phyloP scores from a whole-genome alignment of 2,888 invertebrate species.

The Noctuana brunneofusca region DNA sequence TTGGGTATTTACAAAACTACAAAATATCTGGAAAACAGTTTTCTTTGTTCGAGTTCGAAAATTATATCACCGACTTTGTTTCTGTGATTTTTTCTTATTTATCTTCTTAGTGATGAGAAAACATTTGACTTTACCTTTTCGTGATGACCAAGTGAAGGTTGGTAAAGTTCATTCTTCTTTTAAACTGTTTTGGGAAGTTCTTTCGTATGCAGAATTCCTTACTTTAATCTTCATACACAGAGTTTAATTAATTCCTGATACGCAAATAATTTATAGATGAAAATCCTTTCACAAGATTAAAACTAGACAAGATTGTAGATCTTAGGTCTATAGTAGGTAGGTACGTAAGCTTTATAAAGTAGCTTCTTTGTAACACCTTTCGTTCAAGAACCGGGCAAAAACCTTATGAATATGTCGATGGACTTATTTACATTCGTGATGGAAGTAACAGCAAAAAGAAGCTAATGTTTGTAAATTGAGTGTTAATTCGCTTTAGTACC shows the following conservation, averaged over 20 bases:
- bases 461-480: constrained; percentile 44
- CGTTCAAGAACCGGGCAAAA: constrained; percentile 64
- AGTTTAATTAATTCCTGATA: too few species aligned
- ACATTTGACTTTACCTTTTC: too few species aligned
- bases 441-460: constrained; percentile 44
- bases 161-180: too few species aligned
- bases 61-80: too few species aligned
- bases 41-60: neutral
- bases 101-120: too few species aligned
- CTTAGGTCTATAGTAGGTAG: neutral
- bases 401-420: constrained; percentile 67
- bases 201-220: too few species aligned
- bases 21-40: neutral
- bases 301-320: neutral
- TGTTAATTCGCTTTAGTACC: constrained; percentile 39
- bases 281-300: neutral
- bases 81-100: too few species aligned
- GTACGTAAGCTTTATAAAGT: constrained; percentile 1
- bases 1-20: neutral
- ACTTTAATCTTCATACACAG: too few species aligned
- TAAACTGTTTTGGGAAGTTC: too few species aligned
- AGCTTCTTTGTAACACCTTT: constrained; percentile 61
- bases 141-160: too few species aligned
- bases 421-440: constrained; percentile 57
- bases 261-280: too few species aligned